Percentiles rank a stretch among this genome's conserved stretches.
Evolutionary conservation across 2,888 invertebrate genomes (phyloP).

Genomic region (Apotomis capreana): DNA sequence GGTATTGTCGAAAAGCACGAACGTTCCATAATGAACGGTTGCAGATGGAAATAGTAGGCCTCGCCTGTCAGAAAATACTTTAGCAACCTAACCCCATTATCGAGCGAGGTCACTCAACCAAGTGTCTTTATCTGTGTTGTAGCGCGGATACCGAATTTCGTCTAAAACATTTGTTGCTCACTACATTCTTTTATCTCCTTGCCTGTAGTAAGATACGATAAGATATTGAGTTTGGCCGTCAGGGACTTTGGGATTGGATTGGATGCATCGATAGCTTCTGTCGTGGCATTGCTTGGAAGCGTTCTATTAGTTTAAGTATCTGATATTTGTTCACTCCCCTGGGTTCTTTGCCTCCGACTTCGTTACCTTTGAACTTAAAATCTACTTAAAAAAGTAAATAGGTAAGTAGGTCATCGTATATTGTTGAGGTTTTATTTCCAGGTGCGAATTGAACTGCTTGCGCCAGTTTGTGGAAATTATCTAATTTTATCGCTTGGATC

Average conservation of each 20-base stretch:
- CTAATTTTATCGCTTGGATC: no score
- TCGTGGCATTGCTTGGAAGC: conserved; percentile 20
- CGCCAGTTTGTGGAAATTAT: no score
- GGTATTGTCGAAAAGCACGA: conserved; percentile 11
- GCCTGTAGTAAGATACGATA: conserved; percentile 26
- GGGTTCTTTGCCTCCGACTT: not conserved
- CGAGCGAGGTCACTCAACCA: conserved; percentile 26
- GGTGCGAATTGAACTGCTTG: not conserved
- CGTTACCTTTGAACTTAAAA: not conserved
- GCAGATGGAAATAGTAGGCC: conserved; percentile 21
- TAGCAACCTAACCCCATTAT: conserved; percentile 34
- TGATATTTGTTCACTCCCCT: conserved; percentile 20
- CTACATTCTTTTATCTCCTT: conserved; percentile 34
- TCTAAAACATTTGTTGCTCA: conserved; percentile 37
- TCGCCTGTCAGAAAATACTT: conserved; percentile 32
- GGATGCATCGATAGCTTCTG: conserved; percentile 39
- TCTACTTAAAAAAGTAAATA: not conserved
- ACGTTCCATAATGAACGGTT: conserved; percentile 2
- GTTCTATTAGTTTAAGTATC: conserved; percentile 28
- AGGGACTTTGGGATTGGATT: conserved; percentile 36
- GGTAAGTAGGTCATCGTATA: not conserved
- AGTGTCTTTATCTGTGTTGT: conserved; percentile 27
- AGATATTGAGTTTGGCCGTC: conserved; percentile 36
- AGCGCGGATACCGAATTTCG: conserved; percentile 16
- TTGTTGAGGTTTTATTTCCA: not conserved